These are phyloP conservation scores for Meloe dianella DNA, from an alignment of 2,888 invertebrate genomes.

Conservation along the genomic window DNA sequence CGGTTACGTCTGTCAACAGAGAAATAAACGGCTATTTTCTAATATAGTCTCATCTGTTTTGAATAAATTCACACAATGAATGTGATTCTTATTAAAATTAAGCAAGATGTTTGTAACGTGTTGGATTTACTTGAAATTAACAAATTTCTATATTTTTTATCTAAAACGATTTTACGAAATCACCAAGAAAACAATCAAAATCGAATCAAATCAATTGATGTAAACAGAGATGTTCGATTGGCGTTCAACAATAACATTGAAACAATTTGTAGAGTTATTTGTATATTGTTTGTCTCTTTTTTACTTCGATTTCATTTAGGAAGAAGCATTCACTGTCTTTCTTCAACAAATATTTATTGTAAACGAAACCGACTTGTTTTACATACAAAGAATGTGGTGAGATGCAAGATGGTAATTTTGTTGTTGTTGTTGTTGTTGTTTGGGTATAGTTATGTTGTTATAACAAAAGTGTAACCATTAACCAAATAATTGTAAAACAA, in stretches of 20 bases:
- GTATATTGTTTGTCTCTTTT: constrained; percentile 22
- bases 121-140: too few species aligned
- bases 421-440: neutral
- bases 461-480: neutral
- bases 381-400: constrained; percentile 48
- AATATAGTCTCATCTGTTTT: too few species aligned
- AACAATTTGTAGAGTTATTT: constrained; percentile 47
- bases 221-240: constrained; percentile 32
- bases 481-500: constrained; percentile 1
- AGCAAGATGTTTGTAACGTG: too few species aligned
- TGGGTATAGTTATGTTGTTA: neutral
- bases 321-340: neutral
- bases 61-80: too few species aligned
- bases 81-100: too few species aligned
- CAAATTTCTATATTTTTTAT: too few species aligned
- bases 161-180: too few species aligned
- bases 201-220: neutral
- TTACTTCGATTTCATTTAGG: neutral
- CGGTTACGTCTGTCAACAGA: too few species aligned
- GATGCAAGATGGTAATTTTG: neutral
- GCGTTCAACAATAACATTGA: constrained; percentile 19
- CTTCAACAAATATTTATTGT: constrained; percentile 22
- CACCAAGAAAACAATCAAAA: too few species aligned
- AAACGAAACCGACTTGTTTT: constrained; percentile 41
- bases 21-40: too few species aligned